Base-by-base conservation (phyloP, 1,140 invertebrate genomes). In the Choristoneura fumiferana region DNA sequence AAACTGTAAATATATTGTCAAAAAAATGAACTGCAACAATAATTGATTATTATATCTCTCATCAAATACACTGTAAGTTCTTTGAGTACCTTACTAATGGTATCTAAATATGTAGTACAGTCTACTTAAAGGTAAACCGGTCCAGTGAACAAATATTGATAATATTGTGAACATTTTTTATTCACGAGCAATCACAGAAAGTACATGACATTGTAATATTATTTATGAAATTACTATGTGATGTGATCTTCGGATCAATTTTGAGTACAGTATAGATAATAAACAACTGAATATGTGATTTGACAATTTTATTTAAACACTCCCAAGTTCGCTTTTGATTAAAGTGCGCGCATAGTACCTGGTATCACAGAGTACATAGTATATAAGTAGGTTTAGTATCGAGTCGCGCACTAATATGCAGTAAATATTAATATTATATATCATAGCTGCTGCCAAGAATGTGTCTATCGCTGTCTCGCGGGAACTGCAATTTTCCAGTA, bases 211-310 rank as follows among this genome's bases (percentile, higher is more conserved):
- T 89, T 87, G 84, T 89, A 89, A 87, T 89, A 89, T 87, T 89
- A 89, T 88, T 89, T 90, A 87, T 90, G 87, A 87, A 89, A 87
- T 90, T 87, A 89, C 88, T 84, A 90, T 90, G 87, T 90, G 89
- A 90, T 89, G 87, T 82, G 87, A 89, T 90, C 89, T 87, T 82
- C 82, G 87, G 87, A 90, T 89, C 89, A 84, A 87, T 89, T 90
- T 88, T 89, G 87, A 89, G 84, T 89, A 89, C 89, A 90, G 82
- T 87, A 89, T 90, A 90, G 89, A 87, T 89, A 90, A 90, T 90
- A 90, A 90, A 90, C 89, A 89, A 90, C 87, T 90, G 87, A 90
- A 89, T 90, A 89, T 90, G 87, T 90, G 78, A 89, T 77, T 67
- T 72, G 55, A 60, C 53, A 72, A 58, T 86, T 85, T 84, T 73